phyloP scores from a whole-genome alignment of 2,888 invertebrate species.

The Phyto melanocephala region DNA sequence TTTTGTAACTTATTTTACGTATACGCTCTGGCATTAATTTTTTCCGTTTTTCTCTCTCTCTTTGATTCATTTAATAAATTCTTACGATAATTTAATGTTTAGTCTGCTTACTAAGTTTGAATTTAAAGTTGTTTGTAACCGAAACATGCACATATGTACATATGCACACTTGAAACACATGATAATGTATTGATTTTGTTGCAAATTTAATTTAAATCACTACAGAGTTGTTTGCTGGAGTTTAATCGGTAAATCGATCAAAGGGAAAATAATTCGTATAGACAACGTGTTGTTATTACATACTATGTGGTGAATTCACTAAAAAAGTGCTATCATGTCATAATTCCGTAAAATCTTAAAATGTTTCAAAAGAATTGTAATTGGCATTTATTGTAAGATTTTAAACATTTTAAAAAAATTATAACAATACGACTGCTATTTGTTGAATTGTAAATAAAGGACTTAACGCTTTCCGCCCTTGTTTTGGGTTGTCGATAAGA shows the following conservation, averaged over 20 bases:
- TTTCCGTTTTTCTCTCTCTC: not conserved
- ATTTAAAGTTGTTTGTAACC: conserved; percentile 9
- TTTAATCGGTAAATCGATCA: conserved; percentile 3
- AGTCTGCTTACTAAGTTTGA: conserved; percentile 42
- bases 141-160: not conserved
- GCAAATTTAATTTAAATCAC: conserved; percentile 20
- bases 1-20: conserved; percentile 44
- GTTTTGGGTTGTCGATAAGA: no score
- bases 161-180: not conserved
- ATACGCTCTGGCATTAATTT: not conserved
- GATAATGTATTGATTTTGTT: conserved; percentile 6
- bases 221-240: not conserved
- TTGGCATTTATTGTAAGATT: no score
- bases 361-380: no score
- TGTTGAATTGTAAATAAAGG: no score
- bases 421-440: no score
- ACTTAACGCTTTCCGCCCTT: no score
- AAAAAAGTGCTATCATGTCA: no score
- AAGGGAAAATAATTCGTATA: not conserved
- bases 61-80: conserved; percentile 50
- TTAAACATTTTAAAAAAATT: no score
- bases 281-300: no score
- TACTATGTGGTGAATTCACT: no score
- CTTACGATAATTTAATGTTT: conserved; percentile 53
- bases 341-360: no score